Percentiles rank a stretch among this genome's conserved stretches.
Conservation (phyloP, 2,888 invertebrate genomes). For the Trichogramma evanescens region DNA sequence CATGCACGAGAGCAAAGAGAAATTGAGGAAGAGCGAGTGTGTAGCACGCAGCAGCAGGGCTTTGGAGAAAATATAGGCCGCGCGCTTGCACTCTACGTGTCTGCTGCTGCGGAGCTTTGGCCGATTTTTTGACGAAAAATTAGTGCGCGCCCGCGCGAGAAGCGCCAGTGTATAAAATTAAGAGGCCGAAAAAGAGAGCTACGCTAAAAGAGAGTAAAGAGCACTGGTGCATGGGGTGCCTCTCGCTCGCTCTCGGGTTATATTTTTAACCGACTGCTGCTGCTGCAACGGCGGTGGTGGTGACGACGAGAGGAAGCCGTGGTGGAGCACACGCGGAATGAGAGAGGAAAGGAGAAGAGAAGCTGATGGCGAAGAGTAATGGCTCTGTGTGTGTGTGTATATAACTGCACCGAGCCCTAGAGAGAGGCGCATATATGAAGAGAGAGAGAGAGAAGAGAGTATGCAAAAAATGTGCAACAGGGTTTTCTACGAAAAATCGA, state of each 20-base stretch:
- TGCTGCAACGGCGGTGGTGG: not conserved
- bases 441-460: constrained; percentile 1
- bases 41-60: not conserved
- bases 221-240: too few species aligned
- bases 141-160: not conserved
- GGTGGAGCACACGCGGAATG: constrained; percentile 2
- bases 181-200: not conserved
- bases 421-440: not conserved
- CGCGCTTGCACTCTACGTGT: not conserved
- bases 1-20: constrained; percentile 14
- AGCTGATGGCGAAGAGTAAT: not conserved
- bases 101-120: too few species aligned
- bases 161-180: constrained; percentile 5
- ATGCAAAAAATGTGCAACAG: too few species aligned
- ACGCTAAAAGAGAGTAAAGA: too few species aligned
- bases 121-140: constrained; percentile 4
- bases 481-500: too few species aligned
- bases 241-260: too few species aligned
- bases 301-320: not conserved
- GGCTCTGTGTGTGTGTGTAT: too few species aligned
- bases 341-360: not conserved
- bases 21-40: not conserved
- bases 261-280: too few species aligned
- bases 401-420: not conserved
- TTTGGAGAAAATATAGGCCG: not conserved